Evolutionary conservation across 2,888 invertebrate species (phyloP), one percentile per base, ranked within the genome.

Genomic region (Cosmopolites sordidus): DNA sequence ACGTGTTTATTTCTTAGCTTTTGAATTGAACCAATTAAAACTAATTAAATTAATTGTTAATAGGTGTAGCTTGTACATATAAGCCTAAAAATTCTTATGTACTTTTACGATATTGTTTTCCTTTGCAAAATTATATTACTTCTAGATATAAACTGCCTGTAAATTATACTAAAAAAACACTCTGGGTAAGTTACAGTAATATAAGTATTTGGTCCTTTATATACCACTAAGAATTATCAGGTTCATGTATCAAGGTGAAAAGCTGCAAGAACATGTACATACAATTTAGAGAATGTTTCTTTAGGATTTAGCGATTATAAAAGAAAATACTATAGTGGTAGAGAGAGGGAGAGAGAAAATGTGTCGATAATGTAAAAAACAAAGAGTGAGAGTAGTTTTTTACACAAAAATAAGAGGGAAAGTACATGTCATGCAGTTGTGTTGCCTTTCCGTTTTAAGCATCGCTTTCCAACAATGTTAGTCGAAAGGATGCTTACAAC

Each of bases 401-500:
- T 52, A 47, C 47, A 43, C 3, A 8, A 22, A 3, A 3, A 22
- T 8, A 8, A 22, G 22, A n/a, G 22, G 8, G 8, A 27, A 40
- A 44, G 53, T 43, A 48, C 48, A 53, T 49, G 48, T 54, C 48
- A 38, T 54, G 54, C 54, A 54, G 49, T 54, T 48, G 41, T 33
- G 16, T 54, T 12, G 11, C 33, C 11, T 11, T 12, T 33, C 11
- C 33, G 4, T 33, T 33, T 4, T 33, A 33, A 33, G 33, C 33
- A 33, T 33, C 33, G 22, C 22, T 22, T 22, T 8, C 8, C 22
- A 8, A 8, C 8, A 8, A 22, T 8, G 22, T 3, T 8, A 3
- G 22, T 8, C 22, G 22, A 22, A n/a, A 22, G 22, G 22, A 22
- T 22, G 22, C 22, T 22, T 22, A 33, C 12, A 33, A 33, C 3